Evolutionary conservation across 2,888 invertebrate species (phyloP), one percentile per base, ranked within the genome.

Genomic region (Torymus auratus): DNA sequence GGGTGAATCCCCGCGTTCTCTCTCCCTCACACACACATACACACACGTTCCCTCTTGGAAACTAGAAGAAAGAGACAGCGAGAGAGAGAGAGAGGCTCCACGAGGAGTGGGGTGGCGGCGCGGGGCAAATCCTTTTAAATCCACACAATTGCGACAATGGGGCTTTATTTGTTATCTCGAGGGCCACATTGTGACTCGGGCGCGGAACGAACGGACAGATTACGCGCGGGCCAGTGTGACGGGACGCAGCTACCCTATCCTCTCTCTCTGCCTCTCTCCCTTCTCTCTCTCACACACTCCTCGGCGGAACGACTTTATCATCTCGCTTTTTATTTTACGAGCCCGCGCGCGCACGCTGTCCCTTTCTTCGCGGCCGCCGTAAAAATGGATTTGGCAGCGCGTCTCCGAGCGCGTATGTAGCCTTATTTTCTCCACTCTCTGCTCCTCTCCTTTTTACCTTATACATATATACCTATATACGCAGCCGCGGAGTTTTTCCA

Each of bases 81-180:
- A 69, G 61, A 68, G 17, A 53, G 62, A 71, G 41, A 62, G 70
- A 50, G 69, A 82, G 83, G 62, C 68, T 56, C 62, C 14, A 58
- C 20, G 69, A 64, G 62, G 67, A 67, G 20, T 84, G 84, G 85
- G 85, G 82, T 85, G 83, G 84, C 84, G 84, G 85, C 83, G 86
- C 85, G 88, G 89, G 86, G 89, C 89, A 91, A 91, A 91, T 91
- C 91, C 91, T 91, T 91, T 91, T 91, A 91, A 91, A 91, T 91
- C 91, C 91, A 91, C 90, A 91, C 91, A 91, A 91, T 91, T 91
- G 91, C 90, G 90, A 91, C 91, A 91, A 91, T 90, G 89, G 91
- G 89, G 91, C 91, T 91, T 91, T 91, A 91, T 91, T 91, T 91
- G 91, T 91, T 91, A 91, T 91, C 91, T 91, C 91, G 90, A 90